Evolutionary conservation across 2,888 invertebrate genomes (phyloP), one percentile per base, ranked within the genome.

Genomic region (Gibbula magus): DNA sequence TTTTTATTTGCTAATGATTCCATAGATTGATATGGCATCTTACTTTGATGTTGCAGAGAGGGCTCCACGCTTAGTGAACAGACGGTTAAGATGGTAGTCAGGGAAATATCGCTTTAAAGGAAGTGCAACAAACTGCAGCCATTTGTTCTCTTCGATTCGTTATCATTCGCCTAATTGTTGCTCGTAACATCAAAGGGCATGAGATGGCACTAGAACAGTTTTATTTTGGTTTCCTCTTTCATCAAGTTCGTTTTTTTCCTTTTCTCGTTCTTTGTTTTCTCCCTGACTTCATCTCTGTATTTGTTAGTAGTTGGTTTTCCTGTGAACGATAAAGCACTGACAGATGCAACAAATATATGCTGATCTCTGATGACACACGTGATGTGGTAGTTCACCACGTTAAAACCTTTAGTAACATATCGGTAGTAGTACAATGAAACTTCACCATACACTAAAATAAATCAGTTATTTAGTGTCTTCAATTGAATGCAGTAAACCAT

Each of bases 1-100:
- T 70, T 70, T 45, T 70, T 39, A 39, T 32, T 70, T 35, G 39
- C 70, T 70, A 70, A 70, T 70, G 70, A 70, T 70, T 70, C 70
- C 10, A 20, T 35, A 35, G 70, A 70, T 70, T 32, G 20, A 70
- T 70, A 70, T 32, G 4, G 32, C 20, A 35, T 70, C 16, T 20
- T 35, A 39, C 70, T 70, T 70, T 70, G 70, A 70, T 35, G 70
- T 35, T 25, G 13, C n/a, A 16, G 39, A 32, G 39, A 25, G 20
- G 70, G 22, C 20, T 35, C 70, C 39, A 7, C 35, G 70, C 70
- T 70, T 70, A 70, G 70, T 32, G 39, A 35, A 35, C 70, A 35
- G 20, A 35, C n/a, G 18, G 32, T 32, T 32, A 39, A 35, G 20
- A 16, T 35, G 70, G 7, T 35, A 35, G 70, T 2, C 16, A 10